Evolutionary conservation across 2,888 invertebrate genomes (phyloP).

Genomic region (Tetanocera ferruginea): DNA sequence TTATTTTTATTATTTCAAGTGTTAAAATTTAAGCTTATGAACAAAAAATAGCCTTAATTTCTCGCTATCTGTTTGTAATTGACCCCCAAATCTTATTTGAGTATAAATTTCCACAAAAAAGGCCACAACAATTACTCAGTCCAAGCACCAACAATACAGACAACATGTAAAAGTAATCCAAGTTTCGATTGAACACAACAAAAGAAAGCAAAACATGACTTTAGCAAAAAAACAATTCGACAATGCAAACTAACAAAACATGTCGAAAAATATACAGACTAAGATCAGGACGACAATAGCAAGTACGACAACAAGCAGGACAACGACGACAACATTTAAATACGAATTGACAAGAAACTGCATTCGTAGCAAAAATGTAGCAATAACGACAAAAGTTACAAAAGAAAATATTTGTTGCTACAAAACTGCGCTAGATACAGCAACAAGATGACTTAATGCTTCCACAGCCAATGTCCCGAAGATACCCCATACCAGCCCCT

Average conservation of each 20-base stretch:
- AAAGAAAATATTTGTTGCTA: constrained; percentile 3
- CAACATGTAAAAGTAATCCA: constrained; percentile 29
- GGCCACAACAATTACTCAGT: neutral
- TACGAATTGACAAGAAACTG: constrained; percentile 24
- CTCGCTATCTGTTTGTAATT: too few relatives aligned
- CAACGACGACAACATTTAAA: constrained; percentile 34
- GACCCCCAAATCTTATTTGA: too few relatives aligned
- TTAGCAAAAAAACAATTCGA: too few relatives aligned
- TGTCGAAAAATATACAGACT: neutral
- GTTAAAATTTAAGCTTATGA: too few relatives aligned
- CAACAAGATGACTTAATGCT: constrained; percentile 3
- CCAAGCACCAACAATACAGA: neutral
- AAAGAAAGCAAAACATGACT: neutral
- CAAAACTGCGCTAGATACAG: neutral
- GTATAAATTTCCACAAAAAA: neutral
- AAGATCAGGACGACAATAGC: neutral
- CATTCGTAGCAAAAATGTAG: neutral
- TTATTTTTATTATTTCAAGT: too few relatives aligned
- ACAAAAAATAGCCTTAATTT: too few relatives aligned
- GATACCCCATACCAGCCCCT: too few relatives aligned
- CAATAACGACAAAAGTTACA: neutral
- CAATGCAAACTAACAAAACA: neutral
- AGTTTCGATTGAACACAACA: constrained; percentile 4
- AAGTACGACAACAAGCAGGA: neutral
- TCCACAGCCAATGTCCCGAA: neutral